Percentiles rank a stretch among this genome's conserved stretches.
Conservation (phyloP, 2,797 vertebrate species). For the Oryzias sinensis region DNA sequence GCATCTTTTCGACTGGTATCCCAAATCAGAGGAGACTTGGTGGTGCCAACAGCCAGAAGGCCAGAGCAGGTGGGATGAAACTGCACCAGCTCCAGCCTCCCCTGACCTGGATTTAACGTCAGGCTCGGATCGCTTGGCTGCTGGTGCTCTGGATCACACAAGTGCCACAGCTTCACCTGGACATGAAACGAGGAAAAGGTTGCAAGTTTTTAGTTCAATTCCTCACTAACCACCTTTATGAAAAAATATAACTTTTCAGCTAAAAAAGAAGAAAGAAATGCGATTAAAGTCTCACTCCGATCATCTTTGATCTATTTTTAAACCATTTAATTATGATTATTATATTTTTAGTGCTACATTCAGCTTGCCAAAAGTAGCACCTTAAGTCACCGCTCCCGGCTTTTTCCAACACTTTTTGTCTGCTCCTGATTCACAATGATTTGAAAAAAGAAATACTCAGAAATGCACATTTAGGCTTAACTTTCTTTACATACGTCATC, state of each 20-base stretch:
- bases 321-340: no score
- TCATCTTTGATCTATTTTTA: no score
- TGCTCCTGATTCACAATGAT: no score
- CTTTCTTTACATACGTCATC: no score
- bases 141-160: conserved; percentile 66
- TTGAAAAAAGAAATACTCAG: no score
- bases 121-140: conserved; percentile 67
- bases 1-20: conserved; percentile 74
- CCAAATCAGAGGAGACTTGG: conserved; percentile 80
- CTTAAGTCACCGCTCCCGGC: no score
- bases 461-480: no score
- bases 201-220: neutral
- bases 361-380: no score
- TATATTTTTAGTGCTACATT: no score
- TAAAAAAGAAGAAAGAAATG: no score
- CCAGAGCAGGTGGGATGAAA: conserved; percentile 88
- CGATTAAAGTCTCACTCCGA: no score
- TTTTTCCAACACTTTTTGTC: no score
- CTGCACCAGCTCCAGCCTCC: conserved; percentile 77
- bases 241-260: neutral
- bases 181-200: neutral
- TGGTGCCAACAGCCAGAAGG: conserved; percentile 75
- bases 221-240: neutral
- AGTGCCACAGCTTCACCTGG: conserved; percentile 91
- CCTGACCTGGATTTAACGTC: conserved; percentile 70